A percentile compares a stretch with the other conserved stretches of the same genome.
Evolutionary conservation across 2,888 invertebrate species (phyloP).

Genomic region (Nemoura dubitans): DNA sequence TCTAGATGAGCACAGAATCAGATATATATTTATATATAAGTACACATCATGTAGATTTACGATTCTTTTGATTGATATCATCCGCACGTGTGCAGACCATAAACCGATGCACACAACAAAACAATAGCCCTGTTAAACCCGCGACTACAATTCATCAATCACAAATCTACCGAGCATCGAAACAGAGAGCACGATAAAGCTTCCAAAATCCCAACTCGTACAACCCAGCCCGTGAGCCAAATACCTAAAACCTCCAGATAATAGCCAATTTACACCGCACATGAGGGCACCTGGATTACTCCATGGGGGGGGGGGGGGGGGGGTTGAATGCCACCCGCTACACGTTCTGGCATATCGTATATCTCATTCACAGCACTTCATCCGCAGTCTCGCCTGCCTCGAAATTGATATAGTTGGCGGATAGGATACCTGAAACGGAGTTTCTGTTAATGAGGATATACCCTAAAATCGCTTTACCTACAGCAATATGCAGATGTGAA

Average conservation of each 20-base stretch:
- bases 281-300: background rate
- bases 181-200: background rate
- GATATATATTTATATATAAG: no score
- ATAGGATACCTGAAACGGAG: background rate
- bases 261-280: background rate
- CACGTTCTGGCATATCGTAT: background rate
- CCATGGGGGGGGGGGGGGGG: background rate
- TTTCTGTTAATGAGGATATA: background rate
- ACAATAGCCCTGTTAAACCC: background rate
- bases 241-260: background rate
- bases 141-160: background rate
- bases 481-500: no score
- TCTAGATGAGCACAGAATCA: background rate
- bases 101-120: background rate
- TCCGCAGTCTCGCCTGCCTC: background rate
- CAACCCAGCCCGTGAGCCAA: no score
- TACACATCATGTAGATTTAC: background rate
- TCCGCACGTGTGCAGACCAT: background rate
- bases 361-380: background rate
- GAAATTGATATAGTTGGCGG: background rate
- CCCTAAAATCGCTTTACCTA: no score
- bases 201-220: background rate
- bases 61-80: background rate
- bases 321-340: background rate
- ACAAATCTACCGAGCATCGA: background rate